Percentiles rank a stretch among this genome's conserved stretches.
Conservation (phyloP, 2,113 vertebrate species). For the Dicaeum eximium region DNA sequence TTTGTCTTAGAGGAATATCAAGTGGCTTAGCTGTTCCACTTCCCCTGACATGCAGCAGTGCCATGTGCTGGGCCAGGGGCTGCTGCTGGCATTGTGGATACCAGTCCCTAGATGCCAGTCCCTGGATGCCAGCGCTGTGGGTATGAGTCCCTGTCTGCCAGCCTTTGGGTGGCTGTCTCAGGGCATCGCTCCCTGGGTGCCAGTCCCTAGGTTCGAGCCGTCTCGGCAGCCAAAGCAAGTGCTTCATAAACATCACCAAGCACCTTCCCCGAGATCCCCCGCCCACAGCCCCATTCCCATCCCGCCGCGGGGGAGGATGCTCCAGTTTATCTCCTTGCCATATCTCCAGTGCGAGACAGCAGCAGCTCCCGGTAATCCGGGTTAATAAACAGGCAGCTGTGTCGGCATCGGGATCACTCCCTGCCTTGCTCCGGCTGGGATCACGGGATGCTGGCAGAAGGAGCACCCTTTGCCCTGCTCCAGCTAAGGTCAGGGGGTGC, state of each 20-base stretch:
- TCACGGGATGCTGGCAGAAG: not conserved
- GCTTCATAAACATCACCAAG: not conserved
- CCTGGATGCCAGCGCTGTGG: not conserved
- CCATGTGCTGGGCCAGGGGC: not conserved
- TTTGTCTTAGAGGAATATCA: not conserved
- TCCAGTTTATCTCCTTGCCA: not conserved
- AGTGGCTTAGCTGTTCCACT: not conserved
- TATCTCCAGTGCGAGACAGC: conserved; percentile 33
- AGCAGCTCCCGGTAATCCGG: not conserved
- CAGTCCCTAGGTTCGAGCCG: not conserved
- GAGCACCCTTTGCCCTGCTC: not conserved
- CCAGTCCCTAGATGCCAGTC: not conserved
- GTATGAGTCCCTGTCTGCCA: too few species aligned
- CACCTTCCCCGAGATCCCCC: not conserved
- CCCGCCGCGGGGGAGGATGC: not conserved
- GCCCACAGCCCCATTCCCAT: not conserved
- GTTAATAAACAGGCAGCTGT: conserved; percentile 16
- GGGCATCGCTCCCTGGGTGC: not conserved
- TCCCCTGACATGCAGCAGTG: not conserved
- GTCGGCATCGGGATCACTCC: not conserved
- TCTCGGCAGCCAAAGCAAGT: not conserved
- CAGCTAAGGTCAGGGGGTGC: not conserved
- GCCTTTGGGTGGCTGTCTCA: not conserved
- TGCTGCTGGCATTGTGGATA: not conserved
- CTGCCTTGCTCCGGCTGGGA: not conserved